Conservation (phyloP, 2,113 vertebrate species). For the Dasyornis broadbenti region DNA sequence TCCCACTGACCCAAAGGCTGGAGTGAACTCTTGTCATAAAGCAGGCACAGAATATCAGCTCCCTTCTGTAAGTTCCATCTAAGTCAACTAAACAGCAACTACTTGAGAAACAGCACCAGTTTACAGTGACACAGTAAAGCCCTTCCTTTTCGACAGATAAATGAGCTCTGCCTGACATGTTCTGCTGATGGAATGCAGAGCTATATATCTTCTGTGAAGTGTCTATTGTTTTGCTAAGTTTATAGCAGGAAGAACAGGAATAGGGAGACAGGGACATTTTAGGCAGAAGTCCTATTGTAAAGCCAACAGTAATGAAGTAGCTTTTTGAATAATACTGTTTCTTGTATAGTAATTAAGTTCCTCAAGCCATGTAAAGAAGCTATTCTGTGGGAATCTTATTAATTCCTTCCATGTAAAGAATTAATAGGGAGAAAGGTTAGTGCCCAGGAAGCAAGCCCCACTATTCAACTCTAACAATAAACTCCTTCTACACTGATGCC, state of each 20-base stretch:
- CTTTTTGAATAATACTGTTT: constrained; percentile 22
- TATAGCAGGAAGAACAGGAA: constrained; percentile 50
- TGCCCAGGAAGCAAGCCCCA: constrained; percentile 20
- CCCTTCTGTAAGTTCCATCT: background rate
- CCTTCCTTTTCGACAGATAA: background rate
- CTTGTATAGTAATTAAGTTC: constrained; percentile 7
- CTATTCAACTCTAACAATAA: constrained; percentile 23
- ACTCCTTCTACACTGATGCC: background rate
- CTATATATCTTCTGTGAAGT: constrained; percentile 16
- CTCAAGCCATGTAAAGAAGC: constrained; percentile 12
- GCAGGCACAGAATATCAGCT: background rate
- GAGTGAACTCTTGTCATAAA: background rate
- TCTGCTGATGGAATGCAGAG: background rate
- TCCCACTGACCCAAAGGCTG: background rate
- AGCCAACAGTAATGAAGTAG: constrained; percentile 11
- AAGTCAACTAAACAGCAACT: background rate
- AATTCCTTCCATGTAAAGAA: constrained; percentile 31
- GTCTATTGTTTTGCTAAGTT: constrained; percentile 30
- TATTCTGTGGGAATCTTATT: constrained; percentile 19
- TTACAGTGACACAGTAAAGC: background rate
- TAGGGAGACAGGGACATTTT: constrained; percentile 4
- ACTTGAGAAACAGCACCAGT: background rate
- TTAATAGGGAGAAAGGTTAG: constrained; percentile 33
- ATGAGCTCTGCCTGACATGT: background rate
- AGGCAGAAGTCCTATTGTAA: constrained; percentile 32